phyloP scores from a whole-genome alignment of 2,113 vertebrate genomes.

The Chrysemys picta region DNA sequence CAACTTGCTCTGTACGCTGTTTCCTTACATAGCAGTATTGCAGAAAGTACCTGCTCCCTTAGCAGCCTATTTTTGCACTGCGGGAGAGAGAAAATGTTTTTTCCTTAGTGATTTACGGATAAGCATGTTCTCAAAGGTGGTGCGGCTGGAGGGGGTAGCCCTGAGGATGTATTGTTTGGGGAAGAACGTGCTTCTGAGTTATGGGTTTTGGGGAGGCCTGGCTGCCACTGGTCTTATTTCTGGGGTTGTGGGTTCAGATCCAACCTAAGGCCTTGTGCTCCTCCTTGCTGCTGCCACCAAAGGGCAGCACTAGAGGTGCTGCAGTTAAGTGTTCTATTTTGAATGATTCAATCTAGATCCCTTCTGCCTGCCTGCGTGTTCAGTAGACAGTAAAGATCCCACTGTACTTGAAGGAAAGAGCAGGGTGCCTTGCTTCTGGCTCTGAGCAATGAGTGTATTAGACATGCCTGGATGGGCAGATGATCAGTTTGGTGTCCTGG shows the following conservation, averaged over 20 bases:
- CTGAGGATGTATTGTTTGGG: background rate
- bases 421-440: background rate
- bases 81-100: background rate
- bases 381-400: background rate
- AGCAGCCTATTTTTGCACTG: background rate
- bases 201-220: background rate
- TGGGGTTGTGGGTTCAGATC: background rate
- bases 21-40: too few relatives aligned
- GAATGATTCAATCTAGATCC: background rate
- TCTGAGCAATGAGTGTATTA: background rate
- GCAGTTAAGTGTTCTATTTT: background rate
- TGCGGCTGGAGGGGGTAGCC: background rate
- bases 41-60: background rate
- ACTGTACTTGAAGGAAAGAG: background rate
- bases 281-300: background rate
- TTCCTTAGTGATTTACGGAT: background rate
- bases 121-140: background rate
- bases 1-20: background rate
- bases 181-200: background rate
- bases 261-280: background rate
- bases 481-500: background rate
- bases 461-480: background rate
- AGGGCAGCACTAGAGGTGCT: background rate
- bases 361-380: background rate
- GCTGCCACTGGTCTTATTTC: background rate